These are phyloP conservation scores for Drosophila cognata DNA, from an alignment of 2,888 invertebrate species.

Conservation along the genomic window DNA sequence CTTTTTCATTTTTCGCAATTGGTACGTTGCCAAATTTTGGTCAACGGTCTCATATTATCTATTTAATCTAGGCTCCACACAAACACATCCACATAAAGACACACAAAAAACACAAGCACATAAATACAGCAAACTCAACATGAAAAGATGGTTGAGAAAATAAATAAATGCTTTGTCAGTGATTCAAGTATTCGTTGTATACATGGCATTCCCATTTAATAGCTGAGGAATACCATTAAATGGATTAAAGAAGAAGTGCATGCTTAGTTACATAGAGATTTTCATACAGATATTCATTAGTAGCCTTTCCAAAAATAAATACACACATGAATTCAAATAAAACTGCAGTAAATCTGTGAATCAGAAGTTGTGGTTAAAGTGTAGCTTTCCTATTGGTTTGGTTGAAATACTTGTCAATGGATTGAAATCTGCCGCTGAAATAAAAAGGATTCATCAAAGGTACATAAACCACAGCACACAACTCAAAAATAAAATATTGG, in stretches of 20 bases:
- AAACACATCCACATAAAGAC: slow-evolving; percentile 1
- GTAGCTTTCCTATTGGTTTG: background rate
- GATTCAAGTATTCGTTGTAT: background rate
- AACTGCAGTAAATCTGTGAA: background rate
- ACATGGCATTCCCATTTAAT: background rate
- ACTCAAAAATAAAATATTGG: background rate
- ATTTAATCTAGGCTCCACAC: background rate
- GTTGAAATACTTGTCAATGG: background rate
- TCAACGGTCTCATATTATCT: slow-evolving; percentile 15
- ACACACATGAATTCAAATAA: background rate
- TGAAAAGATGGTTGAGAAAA: background rate
- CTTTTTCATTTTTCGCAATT: slow-evolving; percentile 43
- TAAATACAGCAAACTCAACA: background rate
- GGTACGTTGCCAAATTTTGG: slow-evolving; percentile 47
- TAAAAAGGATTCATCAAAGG: background rate
- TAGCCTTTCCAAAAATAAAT: background rate
- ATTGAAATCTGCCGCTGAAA: background rate
- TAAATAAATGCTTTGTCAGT: background rate
- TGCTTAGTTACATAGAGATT: background rate
- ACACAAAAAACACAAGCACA: background rate
- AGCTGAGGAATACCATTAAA: background rate
- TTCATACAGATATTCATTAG: background rate
- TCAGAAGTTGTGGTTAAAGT: background rate
- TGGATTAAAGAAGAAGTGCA: background rate
- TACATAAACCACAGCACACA: background rate